Percentiles rank a stretch among this genome's conserved stretches.
Conservation (phyloP, 64 coral and sea anemone species). For the Dendronephthya gigantea region DNA sequence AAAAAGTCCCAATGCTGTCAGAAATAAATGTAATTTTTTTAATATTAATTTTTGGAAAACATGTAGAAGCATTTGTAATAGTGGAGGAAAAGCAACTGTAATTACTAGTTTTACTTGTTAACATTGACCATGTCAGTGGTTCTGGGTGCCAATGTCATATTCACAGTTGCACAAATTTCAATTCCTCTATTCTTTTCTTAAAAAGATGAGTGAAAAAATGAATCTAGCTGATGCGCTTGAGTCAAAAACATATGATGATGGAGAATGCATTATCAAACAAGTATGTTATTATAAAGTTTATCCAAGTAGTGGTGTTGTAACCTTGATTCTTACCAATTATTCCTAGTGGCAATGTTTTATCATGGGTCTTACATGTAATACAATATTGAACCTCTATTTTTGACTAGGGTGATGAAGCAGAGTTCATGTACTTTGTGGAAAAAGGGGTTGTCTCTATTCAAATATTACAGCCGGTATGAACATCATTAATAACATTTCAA, state of each 20-base stretch:
- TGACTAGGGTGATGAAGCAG: slow-evolving; percentile 84
- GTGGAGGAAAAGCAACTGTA: too few species aligned
- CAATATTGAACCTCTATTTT: background rate
- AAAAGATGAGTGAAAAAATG: slow-evolving; percentile 83
- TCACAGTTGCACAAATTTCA: too few species aligned
- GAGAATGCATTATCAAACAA: slow-evolving; percentile 85
- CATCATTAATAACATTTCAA: background rate
- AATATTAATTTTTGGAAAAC: too few species aligned
- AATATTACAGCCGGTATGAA: slow-evolving; percentile 62
- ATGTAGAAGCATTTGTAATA: too few species aligned
- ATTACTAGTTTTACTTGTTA: too few species aligned
- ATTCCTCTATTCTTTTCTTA: background rate
- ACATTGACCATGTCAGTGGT: too few species aligned
- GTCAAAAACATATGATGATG: slow-evolving; percentile 76
- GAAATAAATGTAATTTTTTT: slow-evolving; percentile 70
- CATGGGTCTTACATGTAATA: too few species aligned
- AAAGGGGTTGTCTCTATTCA: slow-evolving; percentile 63
- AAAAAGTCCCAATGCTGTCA: slow-evolving; percentile 70
- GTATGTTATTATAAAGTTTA: too few species aligned
- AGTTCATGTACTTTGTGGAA: slow-evolving; percentile 97
- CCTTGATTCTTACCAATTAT: too few species aligned
- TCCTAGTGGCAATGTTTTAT: too few species aligned
- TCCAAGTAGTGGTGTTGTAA: too few species aligned
- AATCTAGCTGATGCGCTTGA: slow-evolving; percentile 91
- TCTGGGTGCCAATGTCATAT: too few species aligned